Conservation (phyloP, 2,888 invertebrate species). For the Agrochola litura region DNA sequence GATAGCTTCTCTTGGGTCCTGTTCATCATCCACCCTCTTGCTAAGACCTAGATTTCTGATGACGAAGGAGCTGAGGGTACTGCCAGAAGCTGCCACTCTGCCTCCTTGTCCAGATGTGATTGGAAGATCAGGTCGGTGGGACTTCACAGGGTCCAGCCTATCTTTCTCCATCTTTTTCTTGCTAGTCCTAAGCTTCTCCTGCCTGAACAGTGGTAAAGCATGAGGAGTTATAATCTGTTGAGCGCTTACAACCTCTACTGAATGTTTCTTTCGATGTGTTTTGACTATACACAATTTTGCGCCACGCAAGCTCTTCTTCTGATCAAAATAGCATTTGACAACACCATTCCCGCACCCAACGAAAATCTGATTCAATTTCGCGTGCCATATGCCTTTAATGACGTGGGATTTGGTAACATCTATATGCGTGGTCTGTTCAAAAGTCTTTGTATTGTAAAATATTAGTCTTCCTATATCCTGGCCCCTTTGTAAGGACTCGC, state of each 20-base stretch:
- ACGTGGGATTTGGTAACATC: slow-evolving; percentile 95
- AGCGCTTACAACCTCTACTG: slow-evolving; percentile 96
- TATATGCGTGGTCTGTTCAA: slow-evolving; percentile 93
- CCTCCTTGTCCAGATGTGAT: slow-evolving; percentile 98
- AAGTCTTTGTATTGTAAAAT: slow-evolving; percentile 95
- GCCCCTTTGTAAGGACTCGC: slow-evolving; percentile 94
- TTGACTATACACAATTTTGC: slow-evolving; percentile 97
- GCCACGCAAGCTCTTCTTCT: slow-evolving; percentile 96
- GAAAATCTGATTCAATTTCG: slow-evolving; percentile 99
- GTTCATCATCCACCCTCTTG: slow-evolving; percentile 97
- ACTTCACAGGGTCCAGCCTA: slow-evolving; percentile 96
- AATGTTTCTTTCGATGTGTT: slow-evolving; percentile 94
- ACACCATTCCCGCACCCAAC: slow-evolving; percentile 97
- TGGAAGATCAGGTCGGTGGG: slow-evolving; percentile 95
- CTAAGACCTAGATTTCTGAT: slow-evolving; percentile 98
- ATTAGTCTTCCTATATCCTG: slow-evolving; percentile 92
- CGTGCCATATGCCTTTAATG: slow-evolving; percentile 98
- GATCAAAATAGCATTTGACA: slow-evolving; percentile 97
- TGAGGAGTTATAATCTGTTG: slow-evolving; percentile 99
- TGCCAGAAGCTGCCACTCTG: slow-evolving; percentile 97
- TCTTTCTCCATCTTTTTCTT: slow-evolving; percentile 98
- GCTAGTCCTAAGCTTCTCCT: slow-evolving; percentile 96
- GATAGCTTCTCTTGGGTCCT: slow-evolving; percentile 98
- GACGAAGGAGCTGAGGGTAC: slow-evolving; percentile 98
- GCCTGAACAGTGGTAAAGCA: slow-evolving; percentile 98